Percentiles rank a stretch among this genome's conserved stretches.
These are phyloP conservation scores for chimpanzee (Pan troglodytes) DNA, from an alignment of 2,113 vertebrate species.

Conservation along the genomic window NHGRI_mPanTro3-v2.1_pri NC_072413.2:62517501-62518000, in stretches of 20 bases:
- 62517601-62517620: neutral
- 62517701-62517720: neutral
- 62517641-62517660: neutral
- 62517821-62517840: neutral
- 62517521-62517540: neutral
- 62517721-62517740: neutral
- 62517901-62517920: neutral
- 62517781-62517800: neutral
- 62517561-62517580: neutral
- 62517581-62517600: slow-evolving; percentile 18
- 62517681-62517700: neutral
- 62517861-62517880: neutral
- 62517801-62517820: neutral
- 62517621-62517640: neutral
- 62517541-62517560: slow-evolving; percentile 15
- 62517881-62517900: neutral
- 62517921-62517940: neutral
- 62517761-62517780: neutral
- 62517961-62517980: neutral
- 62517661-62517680: neutral
- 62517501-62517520: slow-evolving; percentile 27
- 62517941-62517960: neutral
- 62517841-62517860: neutral
- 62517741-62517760: neutral
- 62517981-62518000: neutral